Evolutionary conservation across 2,888 invertebrate genomes (phyloP).

Genomic region (Ectemnius continuus): DNA sequence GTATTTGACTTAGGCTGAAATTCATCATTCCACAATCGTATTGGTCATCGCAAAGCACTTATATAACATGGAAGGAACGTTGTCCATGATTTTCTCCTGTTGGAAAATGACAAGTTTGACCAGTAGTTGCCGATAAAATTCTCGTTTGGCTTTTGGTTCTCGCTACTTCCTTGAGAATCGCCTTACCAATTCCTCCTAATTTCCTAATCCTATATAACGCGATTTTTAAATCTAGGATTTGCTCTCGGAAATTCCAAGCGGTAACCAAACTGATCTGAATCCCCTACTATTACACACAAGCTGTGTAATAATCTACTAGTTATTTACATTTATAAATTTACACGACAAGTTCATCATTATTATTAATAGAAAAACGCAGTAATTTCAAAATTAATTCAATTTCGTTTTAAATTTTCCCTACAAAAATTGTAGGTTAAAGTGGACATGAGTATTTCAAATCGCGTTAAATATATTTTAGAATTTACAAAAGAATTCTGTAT

Average conservation of each 20-base stretch:
- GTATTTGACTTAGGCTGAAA: background rate
- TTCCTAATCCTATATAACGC: background rate
- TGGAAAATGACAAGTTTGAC: conserved; percentile 77
- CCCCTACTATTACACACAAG: too few relatives aligned
- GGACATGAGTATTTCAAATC: too few relatives aligned
- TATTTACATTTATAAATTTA: too few relatives aligned
- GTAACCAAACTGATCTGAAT: conserved; percentile 12
- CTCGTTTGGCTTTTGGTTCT: conserved; percentile 46
- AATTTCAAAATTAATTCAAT: too few relatives aligned
- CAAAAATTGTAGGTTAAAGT: too few relatives aligned
- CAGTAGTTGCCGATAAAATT: conserved; percentile 71
- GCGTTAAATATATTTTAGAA: too few relatives aligned
- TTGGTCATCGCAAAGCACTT: background rate
- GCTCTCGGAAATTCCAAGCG: conserved; percentile 40
- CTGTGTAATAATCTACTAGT: too few relatives aligned
- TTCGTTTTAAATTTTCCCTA: too few relatives aligned
- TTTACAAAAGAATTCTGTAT: background rate
- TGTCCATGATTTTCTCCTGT: conserved; percentile 37
- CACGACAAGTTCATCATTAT: too few relatives aligned
- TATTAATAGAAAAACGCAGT: too few relatives aligned
- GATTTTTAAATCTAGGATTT: conserved; percentile 5
- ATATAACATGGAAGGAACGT: background rate
- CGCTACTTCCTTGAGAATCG: background rate
- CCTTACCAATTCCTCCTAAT: background rate
- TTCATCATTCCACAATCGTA: background rate